A percentile compares a stretch with the other conserved stretches of the same genome.
Evolutionary conservation across 2,888 invertebrate genomes (phyloP).

Genomic region (Drosophila mettleri): DNA sequence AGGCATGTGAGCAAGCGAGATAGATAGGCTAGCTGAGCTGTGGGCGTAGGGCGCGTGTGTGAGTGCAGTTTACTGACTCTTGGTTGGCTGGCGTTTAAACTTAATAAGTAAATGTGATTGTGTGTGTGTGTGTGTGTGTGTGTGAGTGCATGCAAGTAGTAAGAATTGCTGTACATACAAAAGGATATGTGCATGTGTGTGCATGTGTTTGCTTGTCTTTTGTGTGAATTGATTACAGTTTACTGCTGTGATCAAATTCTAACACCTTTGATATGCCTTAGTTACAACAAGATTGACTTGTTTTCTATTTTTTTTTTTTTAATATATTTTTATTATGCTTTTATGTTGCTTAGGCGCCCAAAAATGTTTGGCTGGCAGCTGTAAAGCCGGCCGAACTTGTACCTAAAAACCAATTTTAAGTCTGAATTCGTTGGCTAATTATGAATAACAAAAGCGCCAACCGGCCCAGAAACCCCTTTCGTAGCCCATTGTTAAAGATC

Average conservation of each 20-base stretch:
- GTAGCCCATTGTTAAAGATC: conserved; percentile 50
- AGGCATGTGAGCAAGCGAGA: conserved; percentile 6
- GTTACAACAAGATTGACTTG: conserved; percentile 40
- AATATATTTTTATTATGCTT: background rate
- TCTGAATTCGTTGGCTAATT: conserved; percentile 46
- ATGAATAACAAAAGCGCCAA: conserved; percentile 64
- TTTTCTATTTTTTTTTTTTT: conserved; percentile 15
- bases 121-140: background rate
- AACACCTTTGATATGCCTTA: conserved; percentile 29
- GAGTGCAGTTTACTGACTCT: conserved; percentile 47
- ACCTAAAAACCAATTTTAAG: conserved; percentile 16
- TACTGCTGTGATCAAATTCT: background rate
- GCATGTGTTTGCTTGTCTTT: background rate
- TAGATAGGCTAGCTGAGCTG: conserved; percentile 3
- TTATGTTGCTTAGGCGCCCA: background rate
- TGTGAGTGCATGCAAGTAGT: background rate
- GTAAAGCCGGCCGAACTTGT: conserved; percentile 35
- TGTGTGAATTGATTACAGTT: background rate
- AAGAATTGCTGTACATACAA: conserved; percentile 5
- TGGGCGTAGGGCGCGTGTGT: conserved; percentile 24
- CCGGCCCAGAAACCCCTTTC: conserved; percentile 20
- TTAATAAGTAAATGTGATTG: background rate
- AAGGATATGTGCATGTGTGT: background rate
- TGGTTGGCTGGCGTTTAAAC: conserved; percentile 45
- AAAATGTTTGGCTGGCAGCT: conserved; percentile 35